These are phyloP conservation scores for Barnardius zonarius DNA, from an alignment of 2,113 vertebrate genomes.

Conservation along the genomic window DNA sequence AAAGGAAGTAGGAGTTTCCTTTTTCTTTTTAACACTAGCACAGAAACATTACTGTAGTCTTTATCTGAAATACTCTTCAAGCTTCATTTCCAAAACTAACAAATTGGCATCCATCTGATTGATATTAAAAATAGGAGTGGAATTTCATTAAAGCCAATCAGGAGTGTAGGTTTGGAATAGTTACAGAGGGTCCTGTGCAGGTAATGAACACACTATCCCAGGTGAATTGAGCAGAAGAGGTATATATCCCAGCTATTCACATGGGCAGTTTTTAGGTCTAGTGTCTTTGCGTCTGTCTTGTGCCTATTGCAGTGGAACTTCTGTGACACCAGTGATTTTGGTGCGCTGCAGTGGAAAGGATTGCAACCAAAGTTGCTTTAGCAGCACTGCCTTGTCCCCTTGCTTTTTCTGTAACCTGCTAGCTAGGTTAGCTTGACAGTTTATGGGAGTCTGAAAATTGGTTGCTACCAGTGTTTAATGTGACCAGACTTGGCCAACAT, in stretches of 20 bases:
- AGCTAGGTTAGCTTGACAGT: not conserved
- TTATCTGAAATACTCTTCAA: not conserved
- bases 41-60: not conserved
- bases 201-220: not conserved
- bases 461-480: not conserved
- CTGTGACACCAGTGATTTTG: not conserved
- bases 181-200: not conserved
- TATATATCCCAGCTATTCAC: not conserved
- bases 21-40: not conserved
- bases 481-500: not conserved
- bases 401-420: not conserved
- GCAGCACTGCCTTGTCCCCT: not conserved
- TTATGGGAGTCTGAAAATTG: not conserved
- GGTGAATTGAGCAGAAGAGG: not conserved
- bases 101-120: not conserved
- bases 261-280: not conserved
- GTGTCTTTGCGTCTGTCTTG: not conserved
- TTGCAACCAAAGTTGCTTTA: not conserved
- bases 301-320: not conserved
- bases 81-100: not conserved
- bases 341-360: not conserved
- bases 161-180: not conserved
- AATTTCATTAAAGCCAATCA: not conserved
- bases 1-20: not conserved
- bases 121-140: not conserved